Evolutionary conservation across 2,888 invertebrate species (phyloP).

Genomic region (Raillietiella orientalis): DNA sequence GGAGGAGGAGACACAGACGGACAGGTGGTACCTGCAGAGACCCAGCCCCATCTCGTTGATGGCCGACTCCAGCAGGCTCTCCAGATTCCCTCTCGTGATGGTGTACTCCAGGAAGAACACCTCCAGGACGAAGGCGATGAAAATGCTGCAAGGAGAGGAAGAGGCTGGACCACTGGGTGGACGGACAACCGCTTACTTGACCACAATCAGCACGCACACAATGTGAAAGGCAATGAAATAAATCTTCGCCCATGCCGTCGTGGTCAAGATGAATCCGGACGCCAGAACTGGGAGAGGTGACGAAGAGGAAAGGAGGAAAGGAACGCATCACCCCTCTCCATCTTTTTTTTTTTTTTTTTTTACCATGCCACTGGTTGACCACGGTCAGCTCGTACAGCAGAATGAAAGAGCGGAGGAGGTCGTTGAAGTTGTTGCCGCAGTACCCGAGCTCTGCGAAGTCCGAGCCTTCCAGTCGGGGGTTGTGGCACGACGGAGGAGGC

Average conservation of each 20-base stretch:
- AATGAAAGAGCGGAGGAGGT: conserved; percentile 13
- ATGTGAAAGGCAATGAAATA: conserved; percentile 16
- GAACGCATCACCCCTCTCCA: too few species aligned
- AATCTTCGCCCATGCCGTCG: conserved; percentile 12
- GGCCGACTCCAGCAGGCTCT: conserved; percentile 12
- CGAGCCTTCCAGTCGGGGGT: conserved; percentile 11
- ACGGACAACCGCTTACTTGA: conserved; percentile 13
- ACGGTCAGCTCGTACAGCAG: conserved; percentile 16
- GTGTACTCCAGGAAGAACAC: conserved; percentile 16
- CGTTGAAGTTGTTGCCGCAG: conserved; percentile 17
- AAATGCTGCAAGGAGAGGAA: conserved; percentile 12
- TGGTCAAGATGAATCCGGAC: conserved; percentile 13
- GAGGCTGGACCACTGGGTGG: neutral
- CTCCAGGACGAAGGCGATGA: conserved; percentile 17
- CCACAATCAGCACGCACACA: conserved; percentile 14
- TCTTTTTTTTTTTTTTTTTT: too few species aligned
- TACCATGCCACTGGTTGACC: conserved; percentile 19
- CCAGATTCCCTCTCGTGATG: conserved; percentile 12
- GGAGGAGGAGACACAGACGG: too few species aligned
- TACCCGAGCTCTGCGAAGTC: conserved; percentile 13
- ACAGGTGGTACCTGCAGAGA: conserved; percentile 11
- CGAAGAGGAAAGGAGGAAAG: too few species aligned
- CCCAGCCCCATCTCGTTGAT: conserved; percentile 14
- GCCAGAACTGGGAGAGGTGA: conserved; percentile 10
- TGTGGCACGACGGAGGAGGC: too few species aligned